These are phyloP conservation scores for Chloebia gouldiae DNA, from an alignment of 2,113 vertebrate genomes.

Conservation along the genomic window DNA sequence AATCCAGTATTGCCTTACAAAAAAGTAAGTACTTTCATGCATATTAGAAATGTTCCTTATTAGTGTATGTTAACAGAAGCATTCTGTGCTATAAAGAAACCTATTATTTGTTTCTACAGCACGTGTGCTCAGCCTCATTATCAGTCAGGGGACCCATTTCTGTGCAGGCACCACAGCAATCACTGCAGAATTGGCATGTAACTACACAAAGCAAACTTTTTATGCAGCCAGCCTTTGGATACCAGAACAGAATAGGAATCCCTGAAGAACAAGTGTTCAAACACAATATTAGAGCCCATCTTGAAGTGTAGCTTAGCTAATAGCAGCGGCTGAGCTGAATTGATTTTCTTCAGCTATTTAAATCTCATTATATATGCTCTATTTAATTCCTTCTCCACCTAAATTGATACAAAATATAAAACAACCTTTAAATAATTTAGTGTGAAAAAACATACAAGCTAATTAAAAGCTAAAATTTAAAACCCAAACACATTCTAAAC, in stretches of 20 bases:
- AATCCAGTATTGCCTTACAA: not conserved
- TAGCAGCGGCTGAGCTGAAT: not conserved
- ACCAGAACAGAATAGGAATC: not conserved
- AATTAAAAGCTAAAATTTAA: slow-evolving; percentile 40
- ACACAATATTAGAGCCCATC: not conserved
- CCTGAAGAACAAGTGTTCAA: slow-evolving; percentile 3
- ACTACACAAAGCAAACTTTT: not conserved
- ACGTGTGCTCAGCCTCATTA: not conserved
- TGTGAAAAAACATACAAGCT: not conserved
- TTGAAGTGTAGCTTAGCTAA: slow-evolving; percentile 11
- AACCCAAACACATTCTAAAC: not conserved
- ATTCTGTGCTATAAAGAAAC: not conserved
- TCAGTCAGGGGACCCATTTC: not conserved
- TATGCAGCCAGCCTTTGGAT: not conserved
- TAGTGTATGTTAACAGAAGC: not conserved
- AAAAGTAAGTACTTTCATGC: not conserved
- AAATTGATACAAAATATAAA: slow-evolving; percentile 29
- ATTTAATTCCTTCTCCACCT: slow-evolving; percentile 19
- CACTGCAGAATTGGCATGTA: not conserved
- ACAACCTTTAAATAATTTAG: slow-evolving; percentile 31
- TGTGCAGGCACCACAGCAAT: not conserved
- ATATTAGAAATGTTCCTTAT: not conserved
- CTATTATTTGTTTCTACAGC: not conserved
- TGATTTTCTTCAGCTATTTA: slow-evolving; percentile 35
- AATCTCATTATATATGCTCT: slow-evolving; percentile 22